These are phyloP conservation scores for Ammodytes dubius DNA, from an alignment of 2,113 vertebrate genomes.

Conservation along the genomic window DNA sequence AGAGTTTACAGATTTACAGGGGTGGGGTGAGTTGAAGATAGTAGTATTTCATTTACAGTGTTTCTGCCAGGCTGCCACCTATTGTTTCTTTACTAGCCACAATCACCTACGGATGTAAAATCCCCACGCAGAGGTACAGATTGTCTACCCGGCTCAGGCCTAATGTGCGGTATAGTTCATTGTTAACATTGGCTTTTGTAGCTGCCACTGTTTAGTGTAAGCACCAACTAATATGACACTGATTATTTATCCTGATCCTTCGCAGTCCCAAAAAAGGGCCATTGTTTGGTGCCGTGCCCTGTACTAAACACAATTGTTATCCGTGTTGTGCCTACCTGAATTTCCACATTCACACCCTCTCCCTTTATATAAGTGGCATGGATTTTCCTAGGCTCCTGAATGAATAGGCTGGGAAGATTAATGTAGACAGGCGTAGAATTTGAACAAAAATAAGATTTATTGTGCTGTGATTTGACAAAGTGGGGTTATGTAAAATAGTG, in stretches of 20 bases:
- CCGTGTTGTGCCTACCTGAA: constrained; percentile 32
- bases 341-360: constrained; percentile 27
- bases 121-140: constrained; percentile 4
- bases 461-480: constrained; percentile 30
- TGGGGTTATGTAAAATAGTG: constrained; percentile 36
- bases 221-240: constrained; percentile 33
- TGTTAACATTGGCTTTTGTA: constrained; percentile 30
- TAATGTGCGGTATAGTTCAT: constrained; percentile 32
- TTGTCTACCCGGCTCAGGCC: constrained; percentile 42
- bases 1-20: background rate
- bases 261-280: constrained; percentile 8
- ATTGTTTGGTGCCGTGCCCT: constrained; percentile 50
- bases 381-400: constrained; percentile 27
- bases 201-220: constrained; percentile 31
- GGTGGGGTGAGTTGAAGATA: background rate
- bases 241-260: constrained; percentile 42
- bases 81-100: background rate
- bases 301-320: constrained; percentile 39
- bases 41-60: background rate
- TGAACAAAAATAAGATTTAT: constrained; percentile 42
- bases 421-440: constrained; percentile 25
- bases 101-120: constrained; percentile 8
- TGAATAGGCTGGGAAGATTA: constrained; percentile 34
- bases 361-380: constrained; percentile 5
- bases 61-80: background rate